A percentile compares a stretch with the other conserved stretches of the same genome.
These are phyloP conservation scores for Spongilla lacustris DNA, from an alignment of 37 sponge, comb jelly and placozoan genomes.

Conservation along the genomic window DNA sequence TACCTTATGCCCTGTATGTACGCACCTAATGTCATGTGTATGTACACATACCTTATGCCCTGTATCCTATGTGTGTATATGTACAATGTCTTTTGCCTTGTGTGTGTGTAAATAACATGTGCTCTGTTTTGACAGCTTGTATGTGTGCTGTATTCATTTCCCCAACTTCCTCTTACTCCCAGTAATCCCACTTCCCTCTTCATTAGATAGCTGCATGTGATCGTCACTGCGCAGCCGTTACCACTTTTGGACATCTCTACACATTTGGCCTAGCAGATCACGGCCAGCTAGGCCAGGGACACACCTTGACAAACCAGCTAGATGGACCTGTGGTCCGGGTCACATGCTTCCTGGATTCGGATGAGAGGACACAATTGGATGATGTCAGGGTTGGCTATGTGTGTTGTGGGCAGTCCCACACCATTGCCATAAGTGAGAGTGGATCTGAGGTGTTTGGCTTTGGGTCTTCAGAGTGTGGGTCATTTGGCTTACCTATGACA, in stretches of 20 bases:
- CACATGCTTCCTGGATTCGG: constrained; percentile 19
- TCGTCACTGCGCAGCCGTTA: constrained; percentile 78
- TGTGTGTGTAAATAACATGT: too few species aligned
- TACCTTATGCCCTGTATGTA: too few species aligned
- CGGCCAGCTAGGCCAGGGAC: constrained; percentile 66
- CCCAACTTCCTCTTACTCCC: neutral
- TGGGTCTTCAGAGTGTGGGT: constrained; percentile 48
- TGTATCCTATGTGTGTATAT: too few species aligned
- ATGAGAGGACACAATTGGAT: constrained; percentile 27
- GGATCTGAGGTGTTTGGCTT: constrained; percentile 45
- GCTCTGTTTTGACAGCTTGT: too few species aligned
- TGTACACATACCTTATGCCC: too few species aligned
- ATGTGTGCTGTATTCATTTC: neutral
- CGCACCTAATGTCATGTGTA: too few species aligned
- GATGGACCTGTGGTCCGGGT: constrained; percentile 20
- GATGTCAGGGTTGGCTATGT: constrained; percentile 72
- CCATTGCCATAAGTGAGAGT: constrained; percentile 50
- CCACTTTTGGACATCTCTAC: constrained; percentile 66
- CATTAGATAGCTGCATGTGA: constrained; percentile 68
- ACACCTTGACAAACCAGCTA: neutral
- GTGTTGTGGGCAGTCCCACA: constrained; percentile 65
- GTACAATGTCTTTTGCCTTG: too few species aligned
- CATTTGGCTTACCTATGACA: constrained; percentile 31
- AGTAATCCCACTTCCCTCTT: neutral
- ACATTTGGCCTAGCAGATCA: constrained; percentile 75